phyloP scores from a whole-genome alignment of 2,113 vertebrate species.

The Balaenoptera acutorostrata region DNA sequence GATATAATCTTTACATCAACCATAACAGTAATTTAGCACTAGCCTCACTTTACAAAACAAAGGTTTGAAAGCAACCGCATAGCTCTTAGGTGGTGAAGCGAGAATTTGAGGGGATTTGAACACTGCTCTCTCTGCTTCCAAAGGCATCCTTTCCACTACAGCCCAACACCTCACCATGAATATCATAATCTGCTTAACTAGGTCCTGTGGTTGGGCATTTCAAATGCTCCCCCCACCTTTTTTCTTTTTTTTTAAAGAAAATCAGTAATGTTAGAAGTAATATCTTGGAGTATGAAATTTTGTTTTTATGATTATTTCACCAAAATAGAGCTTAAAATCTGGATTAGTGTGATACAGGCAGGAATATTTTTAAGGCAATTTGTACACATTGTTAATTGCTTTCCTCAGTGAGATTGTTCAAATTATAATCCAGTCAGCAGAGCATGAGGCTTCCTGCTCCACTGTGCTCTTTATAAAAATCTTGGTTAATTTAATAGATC shows the following conservation, averaged over 20 bases:
- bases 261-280: background rate
- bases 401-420: background rate
- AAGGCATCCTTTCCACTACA: background rate
- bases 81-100: background rate
- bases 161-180: background rate
- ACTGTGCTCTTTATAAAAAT: background rate
- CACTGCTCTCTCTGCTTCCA: background rate
- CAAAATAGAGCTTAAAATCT: background rate
- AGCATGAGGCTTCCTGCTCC: background rate
- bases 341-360: background rate
- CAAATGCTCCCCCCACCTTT: background rate
- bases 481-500: background rate
- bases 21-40: background rate
- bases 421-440: background rate
- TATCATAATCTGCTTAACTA: background rate
- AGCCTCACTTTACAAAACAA: background rate
- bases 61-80: background rate
- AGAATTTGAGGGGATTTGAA: background rate
- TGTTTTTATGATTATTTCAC: conserved; percentile 7
- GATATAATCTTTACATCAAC: background rate
- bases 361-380: background rate
- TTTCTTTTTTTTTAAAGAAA: background rate
- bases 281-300: background rate
- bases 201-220: background rate
- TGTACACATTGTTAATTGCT: background rate